Percentiles rank a stretch among this genome's conserved stretches.
phyloP scores from a whole-genome alignment of 2,797 vertebrate species.

The Hypotaenidia okinawae region DNA sequence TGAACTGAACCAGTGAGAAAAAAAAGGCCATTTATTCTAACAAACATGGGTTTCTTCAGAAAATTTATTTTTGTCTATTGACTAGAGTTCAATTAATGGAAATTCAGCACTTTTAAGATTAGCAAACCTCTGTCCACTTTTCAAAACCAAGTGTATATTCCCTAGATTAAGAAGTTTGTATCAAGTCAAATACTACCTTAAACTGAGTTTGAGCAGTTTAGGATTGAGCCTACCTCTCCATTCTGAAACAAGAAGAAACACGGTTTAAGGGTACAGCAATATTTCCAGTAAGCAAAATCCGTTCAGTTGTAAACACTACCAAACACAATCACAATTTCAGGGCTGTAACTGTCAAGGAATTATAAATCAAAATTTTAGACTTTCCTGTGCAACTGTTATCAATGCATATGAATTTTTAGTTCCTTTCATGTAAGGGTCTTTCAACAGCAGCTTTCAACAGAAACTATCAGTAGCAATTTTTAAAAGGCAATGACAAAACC shows the following conservation, averaged over 20 bases:
- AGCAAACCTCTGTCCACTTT: neutral
- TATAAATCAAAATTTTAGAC: neutral
- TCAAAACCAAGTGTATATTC: neutral
- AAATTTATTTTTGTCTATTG: neutral
- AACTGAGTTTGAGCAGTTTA: slow-evolving; percentile 45
- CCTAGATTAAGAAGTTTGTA: slow-evolving; percentile 20
- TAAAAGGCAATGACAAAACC: neutral
- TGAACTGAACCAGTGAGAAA: neutral
- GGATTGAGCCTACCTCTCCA: slow-evolving; percentile 84
- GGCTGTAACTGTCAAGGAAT: neutral
- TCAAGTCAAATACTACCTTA: slow-evolving; percentile 73
- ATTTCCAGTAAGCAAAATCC: neutral
- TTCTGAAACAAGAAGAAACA: slow-evolving; percentile 82
- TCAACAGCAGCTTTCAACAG: neutral
- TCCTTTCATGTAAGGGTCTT: neutral
- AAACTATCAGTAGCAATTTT: neutral
- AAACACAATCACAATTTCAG: neutral
- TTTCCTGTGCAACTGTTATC: neutral
- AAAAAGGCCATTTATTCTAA: neutral
- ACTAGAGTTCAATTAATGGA: neutral
- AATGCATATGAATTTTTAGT: neutral
- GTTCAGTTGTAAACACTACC: neutral
- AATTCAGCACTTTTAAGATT: neutral
- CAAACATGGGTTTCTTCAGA: neutral
- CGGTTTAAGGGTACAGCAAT: slow-evolving; percentile 16